Conservation (phyloP, 2,113 vertebrate genomes). For the Etheostoma spectabile region DNA sequence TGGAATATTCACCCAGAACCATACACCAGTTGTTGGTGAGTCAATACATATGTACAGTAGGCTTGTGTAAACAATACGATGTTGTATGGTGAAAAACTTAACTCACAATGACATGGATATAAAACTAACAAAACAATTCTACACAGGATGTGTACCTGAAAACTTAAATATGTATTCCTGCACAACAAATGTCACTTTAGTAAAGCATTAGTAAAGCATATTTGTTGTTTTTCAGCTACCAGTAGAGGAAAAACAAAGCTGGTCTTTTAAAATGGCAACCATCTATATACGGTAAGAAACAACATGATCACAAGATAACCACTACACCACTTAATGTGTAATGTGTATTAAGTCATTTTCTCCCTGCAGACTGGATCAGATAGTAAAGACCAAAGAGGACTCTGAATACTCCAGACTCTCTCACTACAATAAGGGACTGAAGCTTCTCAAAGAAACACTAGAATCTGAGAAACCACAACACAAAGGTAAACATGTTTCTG, state of each 20-base stretch:
- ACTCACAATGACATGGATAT: not conserved
- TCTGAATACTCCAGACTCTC: slow-evolving; percentile 83
- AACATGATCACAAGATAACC: not conserved
- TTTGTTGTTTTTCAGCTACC: slow-evolving; percentile 83
- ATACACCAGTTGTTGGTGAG: too few relatives aligned
- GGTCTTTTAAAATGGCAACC: slow-evolving; percentile 93
- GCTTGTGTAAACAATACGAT: too few relatives aligned
- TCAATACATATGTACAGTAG: too few relatives aligned
- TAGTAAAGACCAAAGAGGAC: slow-evolving; percentile 82
- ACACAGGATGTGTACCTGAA: not conserved
- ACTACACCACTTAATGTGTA: not conserved
- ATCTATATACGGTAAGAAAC: slow-evolving; percentile 87
- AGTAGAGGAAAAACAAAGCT: slow-evolving; percentile 88
- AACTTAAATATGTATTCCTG: not conserved
- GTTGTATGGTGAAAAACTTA: too few relatives aligned
- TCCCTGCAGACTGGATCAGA: slow-evolving; percentile 84
- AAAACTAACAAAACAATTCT: not conserved
- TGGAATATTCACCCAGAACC: too few relatives aligned
- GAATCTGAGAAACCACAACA: slow-evolving; percentile 82
- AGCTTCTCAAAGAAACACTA: slow-evolving; percentile 84
- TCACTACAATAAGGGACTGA: slow-evolving; percentile 86
- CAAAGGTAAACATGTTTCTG: slow-evolving; percentile 79
- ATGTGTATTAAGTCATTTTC: not conserved
- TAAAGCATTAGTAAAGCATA: not conserved
- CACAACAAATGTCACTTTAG: not conserved